Evolutionary conservation across 2,797 vertebrate genomes (phyloP).

Genomic region (Megaceryle alcyon): DNA sequence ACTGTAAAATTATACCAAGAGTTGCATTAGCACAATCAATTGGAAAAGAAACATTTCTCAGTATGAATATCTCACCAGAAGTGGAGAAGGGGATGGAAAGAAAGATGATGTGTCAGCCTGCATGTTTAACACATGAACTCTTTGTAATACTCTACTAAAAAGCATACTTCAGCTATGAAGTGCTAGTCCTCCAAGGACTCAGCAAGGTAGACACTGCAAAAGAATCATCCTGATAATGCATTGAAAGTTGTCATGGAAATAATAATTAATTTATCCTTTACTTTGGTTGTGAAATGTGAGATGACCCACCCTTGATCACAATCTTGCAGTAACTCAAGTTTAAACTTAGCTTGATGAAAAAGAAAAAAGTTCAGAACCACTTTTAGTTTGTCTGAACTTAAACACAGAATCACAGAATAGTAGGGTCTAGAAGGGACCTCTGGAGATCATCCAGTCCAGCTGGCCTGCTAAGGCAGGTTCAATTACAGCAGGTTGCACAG

Average conservation of each 20-base stretch:
- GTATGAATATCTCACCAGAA: not conserved
- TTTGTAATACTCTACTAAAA: not conserved
- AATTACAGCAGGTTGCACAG: no score
- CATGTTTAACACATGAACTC: not conserved
- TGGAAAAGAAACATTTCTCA: not conserved
- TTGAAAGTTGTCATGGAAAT: not conserved
- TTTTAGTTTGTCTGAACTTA: not conserved
- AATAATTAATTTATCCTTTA: not conserved
- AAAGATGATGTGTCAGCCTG: not conserved
- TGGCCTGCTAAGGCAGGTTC: no score
- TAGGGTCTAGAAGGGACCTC: not conserved
- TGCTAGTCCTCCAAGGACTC: not conserved
- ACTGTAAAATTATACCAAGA: not conserved
- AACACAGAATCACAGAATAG: not conserved
- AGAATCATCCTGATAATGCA: not conserved
- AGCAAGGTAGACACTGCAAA: not conserved
- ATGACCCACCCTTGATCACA: not conserved
- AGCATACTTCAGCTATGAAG: rapidly evolving
- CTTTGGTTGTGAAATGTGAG: not conserved
- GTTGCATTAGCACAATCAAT: not conserved
- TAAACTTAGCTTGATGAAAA: not conserved
- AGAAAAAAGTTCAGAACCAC: not conserved
- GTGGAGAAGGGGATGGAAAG: not conserved
- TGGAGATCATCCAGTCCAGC: no score
- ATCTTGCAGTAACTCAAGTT: not conserved